Conservation (phyloP, 2,888 invertebrate genomes). For the Drosophila rellima region DNA sequence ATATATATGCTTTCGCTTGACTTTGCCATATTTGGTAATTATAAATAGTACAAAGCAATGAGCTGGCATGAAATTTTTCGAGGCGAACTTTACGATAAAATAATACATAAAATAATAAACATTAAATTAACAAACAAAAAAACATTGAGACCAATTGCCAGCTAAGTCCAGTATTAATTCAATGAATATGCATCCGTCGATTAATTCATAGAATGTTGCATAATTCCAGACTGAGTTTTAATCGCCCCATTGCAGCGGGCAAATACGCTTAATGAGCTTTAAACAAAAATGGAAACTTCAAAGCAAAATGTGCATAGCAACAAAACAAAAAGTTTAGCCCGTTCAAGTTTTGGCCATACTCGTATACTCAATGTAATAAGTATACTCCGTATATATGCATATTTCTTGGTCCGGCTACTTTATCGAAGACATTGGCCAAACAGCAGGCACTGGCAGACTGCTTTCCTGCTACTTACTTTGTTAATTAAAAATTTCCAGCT, state of each 20-base stretch:
- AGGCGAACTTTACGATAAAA: not conserved
- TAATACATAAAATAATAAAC: not conserved
- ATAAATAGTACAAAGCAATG: not conserved
- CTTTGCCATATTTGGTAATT: slow-evolving; percentile 35
- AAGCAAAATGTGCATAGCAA: slow-evolving; percentile 44
- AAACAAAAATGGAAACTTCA: slow-evolving; percentile 31
- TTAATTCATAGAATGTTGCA: slow-evolving; percentile 61
- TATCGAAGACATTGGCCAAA: slow-evolving; percentile 60
- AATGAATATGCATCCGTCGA: slow-evolving; percentile 65
- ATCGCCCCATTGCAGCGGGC: slow-evolving; percentile 55
- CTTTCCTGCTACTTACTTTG: slow-evolving; percentile 60
- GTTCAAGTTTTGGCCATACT: slow-evolving; percentile 22
- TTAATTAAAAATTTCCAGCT: slow-evolving; percentile 72
- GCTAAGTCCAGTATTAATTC: slow-evolving; percentile 70
- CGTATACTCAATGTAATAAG: slow-evolving; percentile 14
- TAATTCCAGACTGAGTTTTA: slow-evolving; percentile 34
- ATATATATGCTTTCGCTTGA: slow-evolving; percentile 61
- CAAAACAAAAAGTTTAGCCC: slow-evolving; percentile 20
- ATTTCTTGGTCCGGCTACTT: slow-evolving; percentile 43
- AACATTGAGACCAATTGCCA: slow-evolving; percentile 23
- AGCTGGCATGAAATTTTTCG: not conserved
- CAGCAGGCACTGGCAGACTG: slow-evolving; percentile 22
- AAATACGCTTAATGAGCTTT: slow-evolving; percentile 71
- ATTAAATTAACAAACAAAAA: slow-evolving; percentile 3
- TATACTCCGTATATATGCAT: slow-evolving; percentile 5